A percentile compares a stretch with the other conserved stretches of the same genome.
phyloP scores from a whole-genome alignment of 2,888 invertebrate genomes.

The Heliconius ethilla region DNA sequence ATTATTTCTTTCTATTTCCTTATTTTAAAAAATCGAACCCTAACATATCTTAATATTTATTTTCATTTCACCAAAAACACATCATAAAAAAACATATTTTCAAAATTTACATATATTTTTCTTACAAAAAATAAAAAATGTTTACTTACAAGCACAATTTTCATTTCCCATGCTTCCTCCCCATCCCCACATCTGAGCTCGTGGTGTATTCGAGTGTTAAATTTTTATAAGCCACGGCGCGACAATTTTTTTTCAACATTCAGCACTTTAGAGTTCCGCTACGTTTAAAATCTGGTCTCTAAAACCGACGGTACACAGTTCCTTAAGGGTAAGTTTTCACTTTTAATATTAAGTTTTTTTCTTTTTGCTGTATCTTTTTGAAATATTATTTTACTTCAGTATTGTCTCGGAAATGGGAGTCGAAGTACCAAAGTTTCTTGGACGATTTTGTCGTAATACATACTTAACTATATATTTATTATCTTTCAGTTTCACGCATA shows the following conservation, averaged over 20 bases:
- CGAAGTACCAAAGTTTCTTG: too few relatives aligned
- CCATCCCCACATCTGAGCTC: constrained; percentile 9
- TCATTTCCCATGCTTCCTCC: not conserved
- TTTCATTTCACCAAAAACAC: too few relatives aligned
- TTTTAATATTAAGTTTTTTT: not conserved
- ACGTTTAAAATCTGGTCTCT: constrained; percentile 64
- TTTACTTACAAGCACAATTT: not conserved
- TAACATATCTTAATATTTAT: too few relatives aligned
- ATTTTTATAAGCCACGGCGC: constrained; percentile 50
- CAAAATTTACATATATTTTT: not conserved
- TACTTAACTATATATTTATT: too few relatives aligned
- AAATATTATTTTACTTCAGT: not conserved
- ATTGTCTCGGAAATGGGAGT: too few relatives aligned
- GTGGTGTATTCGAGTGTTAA: constrained; percentile 41
- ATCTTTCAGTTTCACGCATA: too few relatives aligned
- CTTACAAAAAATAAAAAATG: not conserved
- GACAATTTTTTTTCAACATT: constrained; percentile 57
- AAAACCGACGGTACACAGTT: constrained; percentile 55
- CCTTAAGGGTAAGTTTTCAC: constrained; percentile 54
- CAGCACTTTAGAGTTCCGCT: constrained; percentile 59
- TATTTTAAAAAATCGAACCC: not conserved
- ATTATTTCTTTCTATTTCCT: too few relatives aligned
- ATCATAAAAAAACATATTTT: not conserved
- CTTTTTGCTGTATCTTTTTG: not conserved
- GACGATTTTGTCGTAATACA: too few relatives aligned